Percentiles rank a stretch among this genome's conserved stretches.
Evolutionary conservation across 2,113 vertebrate genomes (phyloP).

Genomic region (Phalacrocorax pelagicus): DNA sequence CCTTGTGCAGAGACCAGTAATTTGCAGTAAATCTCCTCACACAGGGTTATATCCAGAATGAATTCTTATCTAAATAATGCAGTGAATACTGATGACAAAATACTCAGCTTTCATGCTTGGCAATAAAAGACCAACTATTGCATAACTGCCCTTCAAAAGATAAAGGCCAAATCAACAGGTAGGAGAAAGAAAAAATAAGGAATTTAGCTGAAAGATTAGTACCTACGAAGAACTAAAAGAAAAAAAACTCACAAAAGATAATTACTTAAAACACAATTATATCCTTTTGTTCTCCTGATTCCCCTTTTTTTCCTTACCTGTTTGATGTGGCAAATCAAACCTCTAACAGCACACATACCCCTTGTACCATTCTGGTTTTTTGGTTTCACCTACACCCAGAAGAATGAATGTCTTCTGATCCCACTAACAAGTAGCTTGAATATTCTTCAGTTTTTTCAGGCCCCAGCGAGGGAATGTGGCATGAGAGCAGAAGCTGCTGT

Average conservation of each 20-base stretch:
- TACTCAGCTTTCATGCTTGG: not conserved
- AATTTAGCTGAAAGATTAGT: not conserved
- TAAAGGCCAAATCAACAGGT: not conserved
- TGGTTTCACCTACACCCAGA: not conserved
- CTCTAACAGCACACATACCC: not conserved
- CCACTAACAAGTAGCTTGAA: not conserved
- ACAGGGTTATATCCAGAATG: not conserved
- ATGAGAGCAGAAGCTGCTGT: not conserved
- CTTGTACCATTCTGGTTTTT: not conserved
- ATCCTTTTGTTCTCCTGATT: not conserved
- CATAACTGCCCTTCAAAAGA: not conserved
- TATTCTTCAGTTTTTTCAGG: not conserved
- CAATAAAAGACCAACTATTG: not conserved
- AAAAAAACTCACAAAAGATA: not conserved
- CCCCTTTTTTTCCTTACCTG: not conserved
- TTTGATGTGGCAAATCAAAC: not conserved
- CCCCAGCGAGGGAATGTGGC: accelerated
- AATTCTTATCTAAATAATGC: not conserved
- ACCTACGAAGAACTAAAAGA: not conserved
- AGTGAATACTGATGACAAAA: constrained; percentile 33
- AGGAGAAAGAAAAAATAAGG: not conserved
- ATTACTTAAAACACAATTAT: not conserved
- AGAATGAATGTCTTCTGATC: not conserved
- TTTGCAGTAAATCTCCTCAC: constrained; percentile 51
- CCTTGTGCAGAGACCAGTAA: constrained; percentile 11